Base-by-base conservation (phyloP, 2,888 invertebrate species). In the Argyra leucocephala region DNA sequence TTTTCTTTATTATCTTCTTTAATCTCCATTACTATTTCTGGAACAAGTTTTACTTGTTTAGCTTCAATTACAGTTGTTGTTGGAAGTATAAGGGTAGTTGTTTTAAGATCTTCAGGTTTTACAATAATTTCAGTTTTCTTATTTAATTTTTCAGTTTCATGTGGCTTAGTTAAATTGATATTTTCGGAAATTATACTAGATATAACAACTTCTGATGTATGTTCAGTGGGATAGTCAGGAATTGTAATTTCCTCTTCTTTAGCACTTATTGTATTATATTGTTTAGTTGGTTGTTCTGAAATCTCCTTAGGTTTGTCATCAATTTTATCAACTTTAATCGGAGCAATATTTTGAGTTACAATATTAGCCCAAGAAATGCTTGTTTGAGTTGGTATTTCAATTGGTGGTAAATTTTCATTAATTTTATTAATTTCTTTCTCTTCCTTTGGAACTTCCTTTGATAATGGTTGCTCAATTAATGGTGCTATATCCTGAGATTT, bases 341-440 rank as follows among this genome's bases (percentile, higher is more conserved):
- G 48, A 12, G 7, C 3, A 48, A 48, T 5, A 48, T n/a, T 48
- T 48, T 48, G 48, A 48, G 48, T 48, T 1, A 48, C 48, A 48
- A 48, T 18, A 18, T 62, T 62, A 15, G 63, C 57, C 63, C 63
- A 66, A 31, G 63, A 63, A 58, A 61, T 31, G 22, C n/a, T 23
- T 21, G 63, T 15, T 15, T 22, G 24, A n/a, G n/a, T n/a, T n/a
- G n/a, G n/a, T n/a, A n/a, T n/a, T n/a, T n/a, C n/a, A n/a, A n/a
- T n/a, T n/a, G n/a, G n/a, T n/a, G n/a, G n/a, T n/a, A n/a, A n/a
- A 3, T 23, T 59, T 1, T 24, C 26, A 26, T n/a, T 10, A 18
- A 5, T 18, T n/a, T 48, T 48, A n/a, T n/a, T n/a, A n/a, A n/a
- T n/a, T 18, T 48, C 48, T 2, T 9, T 18, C 12, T 48, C 48